phyloP scores from a whole-genome alignment of 2,888 invertebrate genomes.

The Leptura quadrifasciata region DNA sequence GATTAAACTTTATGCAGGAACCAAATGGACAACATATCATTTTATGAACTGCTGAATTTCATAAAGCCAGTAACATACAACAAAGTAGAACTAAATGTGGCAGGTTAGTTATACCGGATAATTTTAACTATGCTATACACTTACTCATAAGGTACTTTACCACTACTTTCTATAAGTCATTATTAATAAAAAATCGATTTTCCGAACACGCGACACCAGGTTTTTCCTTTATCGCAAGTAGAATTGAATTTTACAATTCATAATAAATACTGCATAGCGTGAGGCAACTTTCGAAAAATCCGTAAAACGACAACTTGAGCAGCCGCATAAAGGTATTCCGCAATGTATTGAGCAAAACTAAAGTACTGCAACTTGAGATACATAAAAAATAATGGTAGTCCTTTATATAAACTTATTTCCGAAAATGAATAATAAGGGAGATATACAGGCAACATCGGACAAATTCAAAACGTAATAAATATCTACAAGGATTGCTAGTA shows the following conservation, averaged over 20 bases:
- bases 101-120: conserved; percentile 10
- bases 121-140: not conserved
- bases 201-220: conserved; percentile 5
- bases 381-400: too few species aligned
- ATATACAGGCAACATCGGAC: not conserved
- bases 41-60: not conserved
- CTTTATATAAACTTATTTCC: too few species aligned
- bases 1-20: not conserved
- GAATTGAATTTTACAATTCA: too few species aligned
- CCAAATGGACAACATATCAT: not conserved
- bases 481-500: too few species aligned
- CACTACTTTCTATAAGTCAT: not conserved
- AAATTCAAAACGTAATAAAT: not conserved
- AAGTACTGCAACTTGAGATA: too few species aligned
- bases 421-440: too few species aligned
- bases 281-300: too few species aligned
- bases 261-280: too few species aligned
- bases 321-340: too few species aligned
- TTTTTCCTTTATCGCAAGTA: not conserved
- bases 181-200: conserved; percentile 5
- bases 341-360: too few species aligned
- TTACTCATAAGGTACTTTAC: too few species aligned
- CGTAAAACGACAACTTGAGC: too few species aligned
- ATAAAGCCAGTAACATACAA: not conserved
- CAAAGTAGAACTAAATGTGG: conserved; percentile 1